phyloP scores from a whole-genome alignment of 2,113 vertebrate species.

The Ciconia maguari region DNA sequence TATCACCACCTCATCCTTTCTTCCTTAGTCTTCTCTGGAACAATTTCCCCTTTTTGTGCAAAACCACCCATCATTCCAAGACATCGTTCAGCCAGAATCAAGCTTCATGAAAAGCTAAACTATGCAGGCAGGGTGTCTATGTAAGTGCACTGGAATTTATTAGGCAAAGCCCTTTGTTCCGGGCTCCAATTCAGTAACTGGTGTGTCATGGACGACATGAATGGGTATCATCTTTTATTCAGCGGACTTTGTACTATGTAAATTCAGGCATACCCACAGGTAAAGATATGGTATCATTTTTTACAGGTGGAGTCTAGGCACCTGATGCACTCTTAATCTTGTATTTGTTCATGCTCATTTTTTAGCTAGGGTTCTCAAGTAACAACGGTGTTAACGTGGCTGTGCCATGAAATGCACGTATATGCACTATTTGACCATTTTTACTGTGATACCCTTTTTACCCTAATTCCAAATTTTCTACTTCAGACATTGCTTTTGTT shows the following conservation, averaged over 20 bases:
- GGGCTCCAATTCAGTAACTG: background rate
- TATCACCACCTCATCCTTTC: background rate
- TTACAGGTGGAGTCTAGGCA: background rate
- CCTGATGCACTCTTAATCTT: background rate
- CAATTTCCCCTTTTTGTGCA: background rate
- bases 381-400: accelerated
- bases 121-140: background rate
- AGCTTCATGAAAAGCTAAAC: background rate
- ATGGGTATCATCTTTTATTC: background rate
- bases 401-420: background rate
- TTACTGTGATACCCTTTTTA: background rate
- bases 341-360: background rate
- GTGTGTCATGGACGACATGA: background rate
- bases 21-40: background rate
- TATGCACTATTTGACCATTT: background rate
- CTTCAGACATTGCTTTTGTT: background rate
- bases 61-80: background rate
- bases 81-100: background rate
- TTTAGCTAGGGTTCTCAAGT: background rate
- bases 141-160: background rate
- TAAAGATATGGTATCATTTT: background rate
- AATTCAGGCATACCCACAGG: background rate
- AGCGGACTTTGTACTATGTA: background rate
- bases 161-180: background rate
- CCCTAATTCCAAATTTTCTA: background rate